A percentile compares a stretch with the other conserved stretches of the same genome.
Evolutionary conservation across 2,113 vertebrate genomes (phyloP).

Genomic region (Ameiurus melas): DNA sequence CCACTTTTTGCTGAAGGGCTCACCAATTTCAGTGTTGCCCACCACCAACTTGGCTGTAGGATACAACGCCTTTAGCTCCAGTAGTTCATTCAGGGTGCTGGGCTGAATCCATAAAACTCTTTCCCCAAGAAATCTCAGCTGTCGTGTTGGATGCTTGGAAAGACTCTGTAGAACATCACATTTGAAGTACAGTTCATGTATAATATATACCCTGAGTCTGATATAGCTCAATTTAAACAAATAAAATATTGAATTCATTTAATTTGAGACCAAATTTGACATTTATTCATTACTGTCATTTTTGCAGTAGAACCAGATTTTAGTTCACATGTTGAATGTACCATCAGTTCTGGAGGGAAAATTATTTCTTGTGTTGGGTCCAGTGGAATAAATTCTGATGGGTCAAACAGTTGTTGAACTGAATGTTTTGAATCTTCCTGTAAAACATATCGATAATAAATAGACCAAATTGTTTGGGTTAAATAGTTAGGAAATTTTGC

Average conservation of each 20-base stretch:
- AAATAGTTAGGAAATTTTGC: not conserved
- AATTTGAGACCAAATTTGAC: not conserved
- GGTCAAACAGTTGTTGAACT: slow-evolving; percentile 69
- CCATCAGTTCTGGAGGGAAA: slow-evolving; percentile 92
- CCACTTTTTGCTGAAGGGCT: slow-evolving; percentile 55
- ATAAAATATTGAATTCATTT: not conserved
- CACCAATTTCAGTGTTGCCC: slow-evolving; percentile 97
- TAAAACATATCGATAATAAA: slow-evolving; percentile 23
- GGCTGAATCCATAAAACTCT: slow-evolving; percentile 88
- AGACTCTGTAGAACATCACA: slow-evolving; percentile 69
- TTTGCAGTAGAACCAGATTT: not conserved
- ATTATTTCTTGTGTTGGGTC: slow-evolving; percentile 94
- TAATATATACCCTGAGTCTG: not conserved
- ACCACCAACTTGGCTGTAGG: slow-evolving; percentile 86
- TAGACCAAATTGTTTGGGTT: not conserved
- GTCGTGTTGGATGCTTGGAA: slow-evolving; percentile 63
- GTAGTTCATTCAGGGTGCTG: slow-evolving; percentile 73
- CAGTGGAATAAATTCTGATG: slow-evolving; percentile 82
- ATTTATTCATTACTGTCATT: not conserved
- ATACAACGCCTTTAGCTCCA: slow-evolving; percentile 80
- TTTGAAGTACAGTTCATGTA: not conserved
- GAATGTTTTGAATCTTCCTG: slow-evolving; percentile 61
- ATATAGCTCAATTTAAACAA: not conserved
- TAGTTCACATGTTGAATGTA: slow-evolving; percentile 45
- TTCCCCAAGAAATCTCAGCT: slow-evolving; percentile 80